A percentile compares a stretch with the other conserved stretches of the same genome.
Conservation (phyloP, 2,888 invertebrate species). For the Leptinotarsa peninsularis region DNA sequence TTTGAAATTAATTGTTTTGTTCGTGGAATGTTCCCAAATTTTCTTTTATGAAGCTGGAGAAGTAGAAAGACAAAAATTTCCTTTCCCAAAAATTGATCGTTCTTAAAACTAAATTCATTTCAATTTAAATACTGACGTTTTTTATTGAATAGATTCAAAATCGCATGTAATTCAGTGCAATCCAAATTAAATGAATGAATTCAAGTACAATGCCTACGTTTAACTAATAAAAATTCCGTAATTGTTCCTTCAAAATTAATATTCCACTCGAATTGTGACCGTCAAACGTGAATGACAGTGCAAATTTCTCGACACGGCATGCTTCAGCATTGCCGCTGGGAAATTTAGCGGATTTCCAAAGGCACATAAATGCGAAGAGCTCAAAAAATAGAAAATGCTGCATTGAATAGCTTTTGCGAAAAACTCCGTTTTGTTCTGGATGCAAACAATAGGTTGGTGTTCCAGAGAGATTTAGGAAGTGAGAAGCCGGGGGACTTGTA, state of each 20-base stretch:
- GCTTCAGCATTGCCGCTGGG: conserved; percentile 12
- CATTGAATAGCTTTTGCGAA: background rate
- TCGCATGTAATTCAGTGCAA: background rate
- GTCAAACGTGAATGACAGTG: conserved; percentile 7
- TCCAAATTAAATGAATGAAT: background rate
- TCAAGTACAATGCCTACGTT: background rate
- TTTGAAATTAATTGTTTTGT: too few species aligned
- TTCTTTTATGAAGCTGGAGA: too few species aligned
- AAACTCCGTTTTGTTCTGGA: background rate
- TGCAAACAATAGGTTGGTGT: conserved; percentile 1
- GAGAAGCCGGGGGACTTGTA: background rate
- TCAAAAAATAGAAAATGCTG: background rate
- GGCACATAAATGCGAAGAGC: background rate
- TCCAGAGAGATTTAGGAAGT: background rate
- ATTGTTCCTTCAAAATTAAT: conserved; percentile 2
- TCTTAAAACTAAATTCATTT: too few species aligned
- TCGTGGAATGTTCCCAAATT: too few species aligned
- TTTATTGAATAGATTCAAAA: background rate
- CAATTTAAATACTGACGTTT: too few species aligned
- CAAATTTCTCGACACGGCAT: conserved; percentile 6
- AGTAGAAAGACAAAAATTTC: too few species aligned
- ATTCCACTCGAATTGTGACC: background rate
- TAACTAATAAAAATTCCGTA: background rate
- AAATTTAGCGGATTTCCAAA: conserved; percentile 16
- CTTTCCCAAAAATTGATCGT: too few species aligned